Evolutionary conservation across 2,888 invertebrate genomes (phyloP), one percentile per base, ranked within the genome.

Genomic region (Synanthedon andrenaeformis): DNA sequence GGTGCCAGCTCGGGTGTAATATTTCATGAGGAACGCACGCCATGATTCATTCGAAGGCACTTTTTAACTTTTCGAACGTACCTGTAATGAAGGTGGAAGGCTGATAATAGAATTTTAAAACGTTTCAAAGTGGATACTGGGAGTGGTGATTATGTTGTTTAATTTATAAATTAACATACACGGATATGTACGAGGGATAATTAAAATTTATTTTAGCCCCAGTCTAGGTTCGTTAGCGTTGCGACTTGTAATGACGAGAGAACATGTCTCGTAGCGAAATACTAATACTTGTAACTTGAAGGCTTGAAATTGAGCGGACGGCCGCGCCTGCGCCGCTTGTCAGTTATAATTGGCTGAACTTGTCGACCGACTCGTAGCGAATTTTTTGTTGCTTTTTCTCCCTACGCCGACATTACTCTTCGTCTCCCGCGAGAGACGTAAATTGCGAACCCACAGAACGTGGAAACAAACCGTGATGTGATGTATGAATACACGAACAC

Each of bases 291-390:
- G 56, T 58, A 62, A 61, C 66, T 68, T 68, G 74, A 70, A 74
- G 73, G 75, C 74, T 79, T 76, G 72, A 78, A 79, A 79, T 78
- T 79, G 76, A 76, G 69, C 74, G 67, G 67, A 70, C 76, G 73
- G 78, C 74, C 76, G 76, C 78, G 78, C 76, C 74, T 77, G 79
- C 77, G 77, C 72, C 72, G 76, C 81, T 77, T 82, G 86, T 88
- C 87, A 85, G 77, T 82, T 87, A 85, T 88, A 88, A 88, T 88
- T 88, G 87, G 86, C 82, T 83, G 83, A 85, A 82, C 85, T 85
- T 85, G 86, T 87, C 83, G 82, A 77, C 70, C 72, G 74, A 74
- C 69, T 79, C 77, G 76, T 76, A 67, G 76, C 64, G 64, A 66
- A 56, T 60, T 76, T 83, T 82, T 81, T 82, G 77, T 73, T 72